Conservation (phyloP, 2,113 vertebrate genomes). For the Lipotes vexillifer region DNA sequence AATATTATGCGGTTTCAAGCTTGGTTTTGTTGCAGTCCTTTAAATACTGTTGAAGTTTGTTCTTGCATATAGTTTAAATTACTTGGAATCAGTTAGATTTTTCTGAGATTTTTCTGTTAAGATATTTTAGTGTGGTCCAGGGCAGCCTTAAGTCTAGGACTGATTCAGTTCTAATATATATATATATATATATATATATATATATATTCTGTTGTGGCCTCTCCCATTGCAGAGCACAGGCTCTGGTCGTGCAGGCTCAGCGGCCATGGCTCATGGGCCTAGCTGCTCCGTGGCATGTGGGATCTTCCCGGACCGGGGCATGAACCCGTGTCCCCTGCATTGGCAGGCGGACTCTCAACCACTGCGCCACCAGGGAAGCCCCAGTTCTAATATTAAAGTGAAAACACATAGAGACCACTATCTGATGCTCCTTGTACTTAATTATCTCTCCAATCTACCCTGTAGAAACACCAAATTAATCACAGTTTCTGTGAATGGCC, state of each 20-base stretch:
- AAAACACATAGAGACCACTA: background rate
- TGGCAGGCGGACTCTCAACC: too few species aligned
- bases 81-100: background rate
- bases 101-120: background rate
- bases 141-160: background rate
- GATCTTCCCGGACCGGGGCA: too few species aligned
- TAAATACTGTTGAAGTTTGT: background rate
- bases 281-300: too few species aligned
- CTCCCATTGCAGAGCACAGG: too few species aligned
- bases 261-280: too few species aligned
- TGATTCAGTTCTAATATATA: background rate
- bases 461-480: background rate
- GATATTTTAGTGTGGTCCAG: background rate
- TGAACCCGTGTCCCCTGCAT: too few species aligned
- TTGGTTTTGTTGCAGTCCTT: background rate
- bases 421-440: background rate
- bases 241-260: too few species aligned
- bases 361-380: too few species aligned
- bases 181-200: too few species aligned
- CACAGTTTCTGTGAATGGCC: background rate
- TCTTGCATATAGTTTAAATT: background rate
- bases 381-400: background rate
- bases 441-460: background rate
- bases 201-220: too few species aligned
- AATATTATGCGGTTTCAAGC: background rate